Percentiles rank a stretch among this genome's conserved stretches.
These are phyloP conservation scores for Pionites leucogaster DNA, from an alignment of 2,113 vertebrate species.

Conservation along the genomic window DNA sequence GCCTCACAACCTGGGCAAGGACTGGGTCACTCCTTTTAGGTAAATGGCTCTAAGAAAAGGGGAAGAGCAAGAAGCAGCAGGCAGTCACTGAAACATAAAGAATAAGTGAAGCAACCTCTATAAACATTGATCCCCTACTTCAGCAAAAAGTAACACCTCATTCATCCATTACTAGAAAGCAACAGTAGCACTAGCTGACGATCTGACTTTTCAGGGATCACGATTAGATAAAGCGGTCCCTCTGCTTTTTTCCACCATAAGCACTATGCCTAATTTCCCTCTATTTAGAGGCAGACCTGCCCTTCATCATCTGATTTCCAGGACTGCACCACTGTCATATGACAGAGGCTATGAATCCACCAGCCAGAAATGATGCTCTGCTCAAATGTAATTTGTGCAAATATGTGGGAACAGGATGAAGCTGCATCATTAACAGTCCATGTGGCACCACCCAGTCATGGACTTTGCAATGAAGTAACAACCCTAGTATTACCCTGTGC, in stretches of 20 bases:
- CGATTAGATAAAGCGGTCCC: neutral
- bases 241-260: neutral
- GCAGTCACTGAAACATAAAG: neutral
- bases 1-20: neutral
- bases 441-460: neutral
- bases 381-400: neutral
- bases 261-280: neutral
- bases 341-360: neutral
- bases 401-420: neutral
- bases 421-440: neutral
- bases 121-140: neutral
- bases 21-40: neutral
- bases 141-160: neutral
- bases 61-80: neutral
- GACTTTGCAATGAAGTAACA: neutral
- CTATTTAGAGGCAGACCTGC: neutral
- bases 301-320: neutral
- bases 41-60: neutral
- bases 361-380: neutral
- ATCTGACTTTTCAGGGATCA: neutral
- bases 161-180: neutral
- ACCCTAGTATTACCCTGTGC: neutral
- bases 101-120: neutral
- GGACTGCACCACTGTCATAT: neutral
- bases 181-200: neutral